phyloP scores from a whole-genome alignment of 2,888 invertebrate species.

The Melieria picta region DNA sequence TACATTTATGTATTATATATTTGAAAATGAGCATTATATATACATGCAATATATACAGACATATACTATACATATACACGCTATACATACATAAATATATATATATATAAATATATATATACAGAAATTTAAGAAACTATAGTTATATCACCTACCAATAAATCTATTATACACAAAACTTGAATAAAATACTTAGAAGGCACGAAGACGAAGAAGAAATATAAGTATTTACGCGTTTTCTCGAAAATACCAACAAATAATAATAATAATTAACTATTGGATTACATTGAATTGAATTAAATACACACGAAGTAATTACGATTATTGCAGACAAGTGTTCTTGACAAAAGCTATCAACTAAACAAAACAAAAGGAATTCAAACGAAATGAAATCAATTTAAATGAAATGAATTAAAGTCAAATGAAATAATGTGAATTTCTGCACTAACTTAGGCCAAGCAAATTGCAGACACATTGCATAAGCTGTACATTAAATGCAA shows the following conservation, averaged over 20 bases:
- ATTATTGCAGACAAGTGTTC: slow-evolving; percentile 23
- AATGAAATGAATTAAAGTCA: slow-evolving; percentile 7
- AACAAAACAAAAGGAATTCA: slow-evolving; percentile 9
- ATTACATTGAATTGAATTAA: slow-evolving; percentile 14
- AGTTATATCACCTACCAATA: neutral
- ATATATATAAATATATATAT: slow-evolving; percentile 17
- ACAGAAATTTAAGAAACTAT: neutral
- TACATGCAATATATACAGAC: slow-evolving; percentile 23
- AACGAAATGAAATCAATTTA: slow-evolving; percentile 9
- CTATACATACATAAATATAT: slow-evolving; percentile 30
- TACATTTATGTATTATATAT: slow-evolving; percentile 16
- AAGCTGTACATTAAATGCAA: slow-evolving; percentile 38
- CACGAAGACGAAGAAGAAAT: neutral
- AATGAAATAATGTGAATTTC: slow-evolving; percentile 16
- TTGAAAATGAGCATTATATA: neutral
- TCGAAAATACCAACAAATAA: slow-evolving; percentile 6
- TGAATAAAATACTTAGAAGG: slow-evolving; percentile 5
- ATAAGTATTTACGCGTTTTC: neutral
- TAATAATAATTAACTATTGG: slow-evolving; percentile 2
- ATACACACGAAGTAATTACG: slow-evolving; percentile 10
- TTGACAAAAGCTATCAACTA: neutral
- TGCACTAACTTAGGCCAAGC: neutral
- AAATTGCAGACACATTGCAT: no score
- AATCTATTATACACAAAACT: slow-evolving; percentile 27
- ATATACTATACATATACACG: slow-evolving; percentile 28